Conservation (phyloP, 2,888 invertebrate genomes). For the Diaperis boleti region DNA sequence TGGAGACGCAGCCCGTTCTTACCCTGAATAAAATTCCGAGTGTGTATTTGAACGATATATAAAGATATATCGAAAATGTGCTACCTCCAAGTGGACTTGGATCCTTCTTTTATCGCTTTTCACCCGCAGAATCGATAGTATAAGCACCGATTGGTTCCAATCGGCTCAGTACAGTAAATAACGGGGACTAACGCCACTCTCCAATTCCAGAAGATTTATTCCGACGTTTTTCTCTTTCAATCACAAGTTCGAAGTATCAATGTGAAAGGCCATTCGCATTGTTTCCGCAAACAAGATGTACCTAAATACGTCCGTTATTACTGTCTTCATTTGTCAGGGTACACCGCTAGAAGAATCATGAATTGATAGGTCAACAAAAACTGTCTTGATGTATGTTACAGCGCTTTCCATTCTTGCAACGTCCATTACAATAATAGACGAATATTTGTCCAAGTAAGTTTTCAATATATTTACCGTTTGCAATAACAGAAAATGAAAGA, state of each 20-base stretch:
- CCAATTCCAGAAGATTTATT: conserved; percentile 58
- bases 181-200: conserved; percentile 55
- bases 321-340: too few relatives aligned
- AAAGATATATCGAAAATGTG: conserved; percentile 44
- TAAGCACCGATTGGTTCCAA: conserved; percentile 62
- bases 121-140: conserved; percentile 57
- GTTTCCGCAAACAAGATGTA: too few relatives aligned
- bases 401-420: too few relatives aligned
- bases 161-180: conserved; percentile 61
- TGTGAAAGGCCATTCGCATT: too few relatives aligned
- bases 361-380: too few relatives aligned
- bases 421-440: too few relatives aligned
- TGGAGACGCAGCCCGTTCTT: conserved; percentile 1
- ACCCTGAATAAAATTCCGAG: conserved; percentile 28
- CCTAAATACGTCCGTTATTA: too few relatives aligned
- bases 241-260: conserved; percentile 48
- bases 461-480: too few relatives aligned
- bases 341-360: too few relatives aligned
- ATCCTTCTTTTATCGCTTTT: conserved; percentile 50
- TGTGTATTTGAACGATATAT: conserved; percentile 36
- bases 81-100: conserved; percentile 46
- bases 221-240: conserved; percentile 52
- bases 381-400: too few relatives aligned
- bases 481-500: too few relatives aligned
- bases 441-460: too few relatives aligned